Percentiles rank a stretch among this genome's conserved stretches.
phyloP scores from a whole-genome alignment of 2,888 invertebrate species.

The Ceramica pisi region DNA sequence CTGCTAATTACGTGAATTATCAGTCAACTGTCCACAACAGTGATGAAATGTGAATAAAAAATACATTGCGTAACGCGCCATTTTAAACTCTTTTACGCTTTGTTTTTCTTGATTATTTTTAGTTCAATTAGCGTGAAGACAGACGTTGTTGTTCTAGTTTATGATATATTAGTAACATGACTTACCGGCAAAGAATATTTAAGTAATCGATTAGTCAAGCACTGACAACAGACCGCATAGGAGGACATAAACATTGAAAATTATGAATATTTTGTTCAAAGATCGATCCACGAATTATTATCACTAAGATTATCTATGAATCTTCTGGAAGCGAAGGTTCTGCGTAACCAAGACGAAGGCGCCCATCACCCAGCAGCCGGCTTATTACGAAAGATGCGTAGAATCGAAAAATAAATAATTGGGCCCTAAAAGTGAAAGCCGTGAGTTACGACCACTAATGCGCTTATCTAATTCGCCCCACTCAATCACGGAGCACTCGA shows the following conservation, averaged over 20 bases:
- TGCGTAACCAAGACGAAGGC: slow-evolving; percentile 45
- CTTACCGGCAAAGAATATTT: slow-evolving; percentile 16
- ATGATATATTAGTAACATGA: slow-evolving; percentile 18
- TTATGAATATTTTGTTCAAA: slow-evolving; percentile 9
- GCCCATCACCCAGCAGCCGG: slow-evolving; percentile 35
- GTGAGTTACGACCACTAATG: slow-evolving; percentile 77
- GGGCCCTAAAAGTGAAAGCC: slow-evolving; percentile 86
- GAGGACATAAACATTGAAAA: slow-evolving; percentile 3
- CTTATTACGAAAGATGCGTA: slow-evolving; percentile 64
- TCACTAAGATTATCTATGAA: slow-evolving; percentile 36
- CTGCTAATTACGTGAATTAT: slow-evolving; percentile 85
- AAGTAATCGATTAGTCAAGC: slow-evolving; percentile 25
- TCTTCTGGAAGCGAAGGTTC: slow-evolving; percentile 44
- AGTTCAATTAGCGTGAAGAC: slow-evolving; percentile 41
- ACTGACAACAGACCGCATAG: background rate
- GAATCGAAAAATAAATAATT: slow-evolving; percentile 69
- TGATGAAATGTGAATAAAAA: slow-evolving; percentile 86
- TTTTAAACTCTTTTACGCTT: slow-evolving; percentile 67
- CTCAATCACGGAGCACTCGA: slow-evolving; percentile 82
- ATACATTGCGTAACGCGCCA: slow-evolving; percentile 77
- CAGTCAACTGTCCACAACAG: slow-evolving; percentile 79
- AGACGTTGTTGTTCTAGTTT: slow-evolving; percentile 37
- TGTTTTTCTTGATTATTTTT: slow-evolving; percentile 54
- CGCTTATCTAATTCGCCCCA: slow-evolving; percentile 86
- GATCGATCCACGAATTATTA: slow-evolving; percentile 30